These are phyloP conservation scores for Parapristionchus giblindavisi DNA, from an alignment of 2,888 invertebrate genomes.

Conservation along the genomic window DNA sequence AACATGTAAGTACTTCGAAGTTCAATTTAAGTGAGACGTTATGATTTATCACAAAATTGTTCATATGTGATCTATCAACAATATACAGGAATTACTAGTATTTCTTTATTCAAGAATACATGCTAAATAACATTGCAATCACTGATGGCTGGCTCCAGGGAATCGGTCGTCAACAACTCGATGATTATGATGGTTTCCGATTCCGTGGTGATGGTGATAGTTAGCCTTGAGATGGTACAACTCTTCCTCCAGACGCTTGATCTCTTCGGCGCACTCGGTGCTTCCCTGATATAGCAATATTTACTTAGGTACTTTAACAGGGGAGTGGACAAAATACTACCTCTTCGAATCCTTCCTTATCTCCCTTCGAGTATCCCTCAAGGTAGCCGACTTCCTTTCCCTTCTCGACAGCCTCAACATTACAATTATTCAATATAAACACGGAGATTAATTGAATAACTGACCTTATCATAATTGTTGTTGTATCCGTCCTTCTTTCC, in stretches of 20 bases:
- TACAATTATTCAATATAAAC: not conserved
- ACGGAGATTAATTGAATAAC: not conserved
- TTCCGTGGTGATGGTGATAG: not conserved
- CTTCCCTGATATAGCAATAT: not conserved
- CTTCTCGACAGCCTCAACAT: conserved; percentile 3
- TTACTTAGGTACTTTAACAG: too few relatives aligned
- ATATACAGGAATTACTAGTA: too few relatives aligned
- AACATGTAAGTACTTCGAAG: too few relatives aligned
- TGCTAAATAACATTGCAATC: too few relatives aligned
- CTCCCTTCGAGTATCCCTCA: conserved; percentile 12
- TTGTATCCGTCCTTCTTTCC: conserved; percentile 4
- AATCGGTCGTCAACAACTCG: not conserved
- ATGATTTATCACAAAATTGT: too few relatives aligned
- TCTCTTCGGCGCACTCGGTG: not conserved
- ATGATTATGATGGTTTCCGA: not conserved
- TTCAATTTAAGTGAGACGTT: too few relatives aligned
- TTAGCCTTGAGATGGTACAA: not conserved
- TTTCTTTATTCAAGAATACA: too few relatives aligned
- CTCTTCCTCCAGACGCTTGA: conserved; percentile 6
- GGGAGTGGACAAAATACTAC: not conserved
- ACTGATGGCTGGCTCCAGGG: too few relatives aligned
- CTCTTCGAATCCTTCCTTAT: conserved; percentile 8
- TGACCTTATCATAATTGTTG: not conserved
- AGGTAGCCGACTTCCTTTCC: not conserved
- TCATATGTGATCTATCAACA: too few relatives aligned